Evolutionary conservation across 1,140 invertebrate species (phyloP).

Genomic region (Diuraphis noxia): DNA sequence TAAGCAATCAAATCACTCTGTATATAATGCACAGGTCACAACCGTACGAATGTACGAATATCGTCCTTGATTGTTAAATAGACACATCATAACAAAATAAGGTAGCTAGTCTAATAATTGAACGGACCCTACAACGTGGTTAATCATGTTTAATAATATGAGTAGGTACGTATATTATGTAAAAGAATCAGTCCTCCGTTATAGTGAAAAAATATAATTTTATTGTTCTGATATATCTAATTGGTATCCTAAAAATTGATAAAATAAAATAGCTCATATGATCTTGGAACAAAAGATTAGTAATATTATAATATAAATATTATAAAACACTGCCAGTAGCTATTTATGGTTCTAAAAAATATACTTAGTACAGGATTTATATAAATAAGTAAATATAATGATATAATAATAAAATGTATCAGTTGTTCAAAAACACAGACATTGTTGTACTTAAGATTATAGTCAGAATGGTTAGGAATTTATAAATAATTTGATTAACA

Average conservation of each 20-base stretch:
- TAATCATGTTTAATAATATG: not conserved
- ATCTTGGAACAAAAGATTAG: not conserved
- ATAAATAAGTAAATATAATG: not conserved
- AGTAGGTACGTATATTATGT: not conserved
- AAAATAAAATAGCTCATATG: not conserved
- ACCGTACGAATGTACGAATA: not conserved
- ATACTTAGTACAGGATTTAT: not conserved
- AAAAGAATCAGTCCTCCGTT: not conserved
- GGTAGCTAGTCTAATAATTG: slow-evolving; percentile 36
- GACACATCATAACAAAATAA: slow-evolving; percentile 8
- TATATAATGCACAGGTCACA: not conserved
- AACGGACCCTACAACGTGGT: not conserved
- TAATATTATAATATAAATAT: not conserved
- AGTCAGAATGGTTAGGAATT: not conserved
- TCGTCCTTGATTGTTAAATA: slow-evolving; percentile 37
- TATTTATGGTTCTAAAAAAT: too few relatives aligned
- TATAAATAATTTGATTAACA: not conserved
- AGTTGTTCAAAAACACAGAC: not conserved
- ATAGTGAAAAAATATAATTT: not conserved
- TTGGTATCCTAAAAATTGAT: not conserved
- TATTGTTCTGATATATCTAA: not conserved
- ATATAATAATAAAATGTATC: not conserved
- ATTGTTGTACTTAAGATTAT: not conserved
- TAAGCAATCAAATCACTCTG: slow-evolving; percentile 18
- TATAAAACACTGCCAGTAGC: not conserved